These are phyloP conservation scores for Epiblema foenella DNA, from an alignment of 2,888 invertebrate species.

Conservation along the genomic window DNA sequence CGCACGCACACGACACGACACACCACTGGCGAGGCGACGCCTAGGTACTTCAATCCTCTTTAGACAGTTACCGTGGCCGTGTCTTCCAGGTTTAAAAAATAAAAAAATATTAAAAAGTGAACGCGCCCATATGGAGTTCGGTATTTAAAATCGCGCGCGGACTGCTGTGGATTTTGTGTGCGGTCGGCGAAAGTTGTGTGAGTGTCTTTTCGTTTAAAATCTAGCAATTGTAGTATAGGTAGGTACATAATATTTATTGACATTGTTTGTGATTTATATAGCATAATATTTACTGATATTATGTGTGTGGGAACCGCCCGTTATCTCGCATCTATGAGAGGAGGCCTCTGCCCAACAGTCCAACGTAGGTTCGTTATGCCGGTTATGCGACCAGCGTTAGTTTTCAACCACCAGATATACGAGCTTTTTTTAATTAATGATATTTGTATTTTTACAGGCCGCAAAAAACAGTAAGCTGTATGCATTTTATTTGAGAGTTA, in stretches of 20 bases:
- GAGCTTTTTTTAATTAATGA: no score
- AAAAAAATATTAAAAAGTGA: slow-evolving; percentile 44
- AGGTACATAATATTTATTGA: slow-evolving; percentile 44
- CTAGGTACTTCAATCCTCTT: slow-evolving; percentile 79
- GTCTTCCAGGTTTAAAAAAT: slow-evolving; percentile 54
- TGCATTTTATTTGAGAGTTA: no score
- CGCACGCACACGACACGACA: slow-evolving; percentile 73
- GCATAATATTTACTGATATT: no score
- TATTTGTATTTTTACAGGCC: no score
- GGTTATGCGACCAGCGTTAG: no score
- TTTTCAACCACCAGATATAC: no score
- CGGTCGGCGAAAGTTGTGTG: slow-evolving; percentile 64
- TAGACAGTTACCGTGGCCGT: slow-evolving; percentile 78
- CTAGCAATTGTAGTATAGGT: slow-evolving; percentile 51
- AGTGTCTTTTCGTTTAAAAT: slow-evolving; percentile 57
- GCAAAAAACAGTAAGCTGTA: no score
- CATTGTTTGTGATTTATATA: neutral
- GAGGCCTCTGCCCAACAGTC: no score
- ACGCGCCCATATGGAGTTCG: slow-evolving; percentile 55
- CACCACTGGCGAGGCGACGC: slow-evolving; percentile 69
- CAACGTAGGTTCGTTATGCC: no score
- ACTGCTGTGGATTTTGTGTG: slow-evolving; percentile 59
- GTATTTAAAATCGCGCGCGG: slow-evolving; percentile 67
- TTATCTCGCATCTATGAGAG: no score
- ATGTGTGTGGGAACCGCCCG: no score